phyloP scores from a whole-genome alignment of 1,140 invertebrate genomes.

The Dendrolimus kikuchii region DNA sequence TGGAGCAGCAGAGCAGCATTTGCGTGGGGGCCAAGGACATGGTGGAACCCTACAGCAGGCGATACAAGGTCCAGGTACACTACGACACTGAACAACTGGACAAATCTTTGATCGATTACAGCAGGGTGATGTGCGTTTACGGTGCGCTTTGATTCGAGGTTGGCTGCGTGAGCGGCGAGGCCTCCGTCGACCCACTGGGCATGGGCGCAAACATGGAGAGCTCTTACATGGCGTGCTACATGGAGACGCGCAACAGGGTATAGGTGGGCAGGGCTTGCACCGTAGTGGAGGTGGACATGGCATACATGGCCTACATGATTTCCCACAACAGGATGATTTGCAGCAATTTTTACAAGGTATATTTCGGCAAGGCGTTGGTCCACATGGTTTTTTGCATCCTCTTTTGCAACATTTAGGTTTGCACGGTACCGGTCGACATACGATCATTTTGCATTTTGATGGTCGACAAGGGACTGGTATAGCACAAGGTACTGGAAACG shows the following conservation, averaged over 20 bases:
- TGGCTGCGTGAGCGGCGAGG: constrained; percentile 32
- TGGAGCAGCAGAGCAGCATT: constrained; percentile 30
- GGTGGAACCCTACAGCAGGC: constrained; percentile 20
- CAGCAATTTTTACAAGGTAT: constrained; percentile 27
- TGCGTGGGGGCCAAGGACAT: constrained; percentile 29
- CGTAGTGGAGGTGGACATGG: constrained; percentile 6
- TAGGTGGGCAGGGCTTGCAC: constrained; percentile 9
- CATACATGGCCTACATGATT: constrained; percentile 17
- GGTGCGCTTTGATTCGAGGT: constrained; percentile 41
- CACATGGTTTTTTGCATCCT: constrained; percentile 10
- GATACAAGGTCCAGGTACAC: constrained; percentile 29
- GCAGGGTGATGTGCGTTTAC: constrained; percentile 45
- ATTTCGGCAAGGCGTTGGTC: constrained; percentile 16
- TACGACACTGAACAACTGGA: constrained; percentile 40
- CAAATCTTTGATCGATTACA: constrained; percentile 36
- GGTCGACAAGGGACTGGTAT: constrained; percentile 24
- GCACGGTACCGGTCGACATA: constrained; percentile 8
- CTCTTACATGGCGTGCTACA: constrained; percentile 30
- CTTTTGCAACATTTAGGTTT: constrained; percentile 8
- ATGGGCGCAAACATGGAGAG: constrained; percentile 41
- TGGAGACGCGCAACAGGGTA: constrained; percentile 6
- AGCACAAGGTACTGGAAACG: constrained; percentile 26
- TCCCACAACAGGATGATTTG: constrained; percentile 21
- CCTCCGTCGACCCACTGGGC: constrained; percentile 36
- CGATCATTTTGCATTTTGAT: constrained; percentile 35